Evolutionary conservation across 2,888 invertebrate genomes (phyloP).

Genomic region (Thereva nobilitata): DNA sequence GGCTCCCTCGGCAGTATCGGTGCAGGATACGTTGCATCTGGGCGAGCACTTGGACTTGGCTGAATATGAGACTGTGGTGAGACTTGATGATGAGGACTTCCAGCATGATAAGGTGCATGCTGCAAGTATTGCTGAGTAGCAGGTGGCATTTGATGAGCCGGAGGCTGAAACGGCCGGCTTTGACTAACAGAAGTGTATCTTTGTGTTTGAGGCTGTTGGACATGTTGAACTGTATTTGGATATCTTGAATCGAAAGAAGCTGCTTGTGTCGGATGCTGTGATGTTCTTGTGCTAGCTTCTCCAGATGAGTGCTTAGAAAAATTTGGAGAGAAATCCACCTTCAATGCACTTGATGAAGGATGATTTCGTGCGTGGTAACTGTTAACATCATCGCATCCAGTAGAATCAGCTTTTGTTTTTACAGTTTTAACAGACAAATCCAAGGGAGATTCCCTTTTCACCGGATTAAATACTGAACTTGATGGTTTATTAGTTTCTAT

Average conservation of each 20-base stretch:
- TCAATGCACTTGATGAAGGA: slow-evolving; percentile 61
- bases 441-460: slow-evolving; percentile 65
- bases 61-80: no score
- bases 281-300: not conserved
- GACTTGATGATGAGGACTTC: slow-evolving; percentile 6
- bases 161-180: slow-evolving; percentile 13
- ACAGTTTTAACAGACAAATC: slow-evolving; percentile 89
- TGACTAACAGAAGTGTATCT: slow-evolving; percentile 14
- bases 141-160: not conserved
- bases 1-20: no score
- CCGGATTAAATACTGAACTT: slow-evolving; percentile 7
- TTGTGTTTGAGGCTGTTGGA: slow-evolving; percentile 5
- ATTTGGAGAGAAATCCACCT: slow-evolving; percentile 79
- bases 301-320: slow-evolving; percentile 58
- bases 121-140: not conserved
- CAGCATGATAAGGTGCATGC: slow-evolving; percentile 5
- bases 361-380: slow-evolving; percentile 43
- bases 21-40: no score
- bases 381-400: slow-evolving; percentile 67
- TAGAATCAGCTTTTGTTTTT: slow-evolving; percentile 85
- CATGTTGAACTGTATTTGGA: not conserved
- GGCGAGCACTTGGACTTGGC: no score
- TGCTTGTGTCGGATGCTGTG: slow-evolving; percentile 7
- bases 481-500: slow-evolving; percentile 11
- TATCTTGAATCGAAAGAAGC: not conserved